phyloP scores from a whole-genome alignment of 2,797 vertebrate genomes.

The Phoeniculus purpureus region DNA sequence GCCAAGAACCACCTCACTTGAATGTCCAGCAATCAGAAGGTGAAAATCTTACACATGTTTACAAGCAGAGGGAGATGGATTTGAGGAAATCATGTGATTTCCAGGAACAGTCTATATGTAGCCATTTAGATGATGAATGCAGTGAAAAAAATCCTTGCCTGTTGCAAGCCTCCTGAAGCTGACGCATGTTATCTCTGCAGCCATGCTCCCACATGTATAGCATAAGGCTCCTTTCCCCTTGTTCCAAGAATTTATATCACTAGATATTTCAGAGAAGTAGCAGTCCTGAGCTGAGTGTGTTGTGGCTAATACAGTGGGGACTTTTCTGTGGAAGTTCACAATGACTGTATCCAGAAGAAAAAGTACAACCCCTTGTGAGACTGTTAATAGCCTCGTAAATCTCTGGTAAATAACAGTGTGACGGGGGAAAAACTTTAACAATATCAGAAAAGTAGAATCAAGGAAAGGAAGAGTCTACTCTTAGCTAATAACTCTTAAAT shows the following conservation, averaged over 20 bases:
- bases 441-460: background rate
- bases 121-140: slow-evolving; percentile 4
- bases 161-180: background rate
- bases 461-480: background rate
- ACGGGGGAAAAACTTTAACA: background rate
- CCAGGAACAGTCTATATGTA: background rate
- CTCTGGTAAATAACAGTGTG: background rate
- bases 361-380: background rate
- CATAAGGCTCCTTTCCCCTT: background rate
- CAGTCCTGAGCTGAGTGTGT: background rate
- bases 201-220: background rate
- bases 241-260: slow-evolving; percentile 48
- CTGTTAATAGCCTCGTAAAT: background rate
- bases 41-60: slow-evolving; percentile 16
- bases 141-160: background rate
- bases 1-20: background rate
- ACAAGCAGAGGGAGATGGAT: background rate
- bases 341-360: background rate
- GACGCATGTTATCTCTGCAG: slow-evolving; percentile 34
- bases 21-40: background rate
- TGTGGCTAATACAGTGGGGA: background rate
- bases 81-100: slow-evolving; percentile 40
- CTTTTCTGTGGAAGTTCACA: background rate
- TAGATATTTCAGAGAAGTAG: slow-evolving; percentile 22
- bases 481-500: background rate